Percentiles rank a stretch among this genome's conserved stretches.
These are phyloP conservation scores for Rhombomys opimus DNA, from an alignment of 2,113 vertebrate genomes.

Conservation along the genomic window DNA sequence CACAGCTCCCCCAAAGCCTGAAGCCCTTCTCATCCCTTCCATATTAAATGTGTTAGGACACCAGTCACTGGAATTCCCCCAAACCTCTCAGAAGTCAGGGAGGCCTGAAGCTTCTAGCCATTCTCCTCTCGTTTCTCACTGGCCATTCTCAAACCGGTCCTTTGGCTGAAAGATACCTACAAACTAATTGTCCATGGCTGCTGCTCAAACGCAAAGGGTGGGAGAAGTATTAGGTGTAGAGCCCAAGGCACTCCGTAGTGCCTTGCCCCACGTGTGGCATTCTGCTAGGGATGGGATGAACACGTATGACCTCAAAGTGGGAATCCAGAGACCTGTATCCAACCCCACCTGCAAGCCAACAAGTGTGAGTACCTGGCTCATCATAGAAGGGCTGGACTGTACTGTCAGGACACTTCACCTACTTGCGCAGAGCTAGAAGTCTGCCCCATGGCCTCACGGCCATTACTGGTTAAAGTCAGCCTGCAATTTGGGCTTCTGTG, in stretches of 20 bases:
- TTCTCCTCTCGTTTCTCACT: background rate
- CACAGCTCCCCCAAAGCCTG: background rate
- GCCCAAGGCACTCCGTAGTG: accelerated
- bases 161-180: background rate
- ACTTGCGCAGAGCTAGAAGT: accelerated
- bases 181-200: background rate
- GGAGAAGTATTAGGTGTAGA: accelerated
- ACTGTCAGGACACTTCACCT: accelerated
- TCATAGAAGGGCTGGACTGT: accelerated
- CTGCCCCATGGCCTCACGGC: accelerated
- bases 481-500: background rate
- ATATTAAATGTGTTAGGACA: background rate
- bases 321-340: background rate
- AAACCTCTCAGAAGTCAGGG: background rate
- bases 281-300: background rate
- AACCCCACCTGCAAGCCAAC: no score
- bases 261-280: accelerated
- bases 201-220: accelerated
- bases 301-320: accelerated
- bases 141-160: background rate
- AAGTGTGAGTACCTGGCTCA: accelerated
- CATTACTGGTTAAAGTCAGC: background rate
- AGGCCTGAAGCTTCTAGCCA: background rate
- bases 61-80: no score
- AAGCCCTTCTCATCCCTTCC: no score